phyloP scores from a whole-genome alignment of 2,888 invertebrate genomes.

The Thecocarcelia acutangulata region DNA sequence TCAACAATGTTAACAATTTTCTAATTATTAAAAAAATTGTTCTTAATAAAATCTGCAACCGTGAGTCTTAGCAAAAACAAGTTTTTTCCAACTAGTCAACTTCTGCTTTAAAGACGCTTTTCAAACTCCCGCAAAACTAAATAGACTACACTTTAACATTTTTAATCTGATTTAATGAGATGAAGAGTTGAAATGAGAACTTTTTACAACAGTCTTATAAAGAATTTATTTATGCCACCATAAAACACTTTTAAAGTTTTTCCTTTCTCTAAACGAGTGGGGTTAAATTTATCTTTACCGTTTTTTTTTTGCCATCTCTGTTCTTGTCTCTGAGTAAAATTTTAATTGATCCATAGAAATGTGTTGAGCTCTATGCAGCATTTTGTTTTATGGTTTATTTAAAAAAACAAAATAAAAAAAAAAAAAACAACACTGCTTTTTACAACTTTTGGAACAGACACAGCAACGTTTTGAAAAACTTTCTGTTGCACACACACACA shows the following conservation, averaged over 20 bases:
- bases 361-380: constrained; percentile 26
- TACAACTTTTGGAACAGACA: constrained; percentile 23
- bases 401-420: not conserved
- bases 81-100: not conserved
- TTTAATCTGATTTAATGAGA: constrained; percentile 42
- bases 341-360: constrained; percentile 52
- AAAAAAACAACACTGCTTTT: constrained; percentile 14
- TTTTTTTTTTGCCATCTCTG: not conserved
- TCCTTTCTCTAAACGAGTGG: not conserved
- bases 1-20: no score
- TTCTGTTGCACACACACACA: constrained; percentile 22
- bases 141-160: not conserved
- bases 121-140: not conserved
- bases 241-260: constrained; percentile 49
- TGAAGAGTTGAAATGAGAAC: constrained; percentile 12
- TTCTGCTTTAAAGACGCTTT: not conserved
- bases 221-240: constrained; percentile 39
- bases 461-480: constrained; percentile 30
- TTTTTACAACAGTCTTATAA: constrained; percentile 23
- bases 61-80: not conserved
- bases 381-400: not conserved
- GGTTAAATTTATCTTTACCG: not conserved
- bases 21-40: no score
- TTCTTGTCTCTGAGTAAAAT: constrained; percentile 21
- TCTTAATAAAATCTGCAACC: no score